These are phyloP conservation scores for Ashinkailepas kermadecensis DNA, from an alignment of 2,888 invertebrate species.

Conservation along the genomic window DNA sequence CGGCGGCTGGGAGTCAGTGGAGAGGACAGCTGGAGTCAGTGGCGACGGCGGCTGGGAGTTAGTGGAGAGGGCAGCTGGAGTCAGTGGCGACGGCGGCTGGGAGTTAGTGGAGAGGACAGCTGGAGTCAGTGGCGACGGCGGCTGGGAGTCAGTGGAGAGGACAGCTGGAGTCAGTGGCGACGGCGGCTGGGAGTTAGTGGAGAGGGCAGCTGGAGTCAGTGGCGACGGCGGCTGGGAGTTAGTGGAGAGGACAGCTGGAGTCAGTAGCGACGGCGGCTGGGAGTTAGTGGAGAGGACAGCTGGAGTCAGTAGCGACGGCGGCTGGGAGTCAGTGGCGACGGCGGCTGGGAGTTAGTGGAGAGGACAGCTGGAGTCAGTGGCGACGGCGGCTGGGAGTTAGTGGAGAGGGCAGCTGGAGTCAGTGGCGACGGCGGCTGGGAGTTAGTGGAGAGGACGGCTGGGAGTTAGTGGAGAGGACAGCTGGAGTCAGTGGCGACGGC, in stretches of 20 bases:
- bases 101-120: conserved; percentile 37
- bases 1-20: conserved; percentile 25
- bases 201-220: conserved; percentile 38
- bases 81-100: conserved; percentile 32
- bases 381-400: too few species aligned
- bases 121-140: conserved; percentile 30
- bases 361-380: too few species aligned
- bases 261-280: too few species aligned
- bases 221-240: conserved; percentile 25
- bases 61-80: background rate
- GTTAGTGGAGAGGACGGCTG: conserved; percentile 16
- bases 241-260: conserved; percentile 40
- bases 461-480: conserved; percentile 18
- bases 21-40: conserved; percentile 29
- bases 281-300: too few species aligned
- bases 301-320: too few species aligned
- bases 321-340: too few species aligned
- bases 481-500: conserved; percentile 30
- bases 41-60: conserved; percentile 26
- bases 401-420: background rate
- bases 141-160: conserved; percentile 31
- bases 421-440: conserved; percentile 32
- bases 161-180: conserved; percentile 37
- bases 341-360: too few species aligned
- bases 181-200: conserved; percentile 25